A percentile compares a stretch with the other conserved stretches of the same genome.
Conservation (phyloP, 2,797 vertebrate species). For the Streptopelia turtur region DNA sequence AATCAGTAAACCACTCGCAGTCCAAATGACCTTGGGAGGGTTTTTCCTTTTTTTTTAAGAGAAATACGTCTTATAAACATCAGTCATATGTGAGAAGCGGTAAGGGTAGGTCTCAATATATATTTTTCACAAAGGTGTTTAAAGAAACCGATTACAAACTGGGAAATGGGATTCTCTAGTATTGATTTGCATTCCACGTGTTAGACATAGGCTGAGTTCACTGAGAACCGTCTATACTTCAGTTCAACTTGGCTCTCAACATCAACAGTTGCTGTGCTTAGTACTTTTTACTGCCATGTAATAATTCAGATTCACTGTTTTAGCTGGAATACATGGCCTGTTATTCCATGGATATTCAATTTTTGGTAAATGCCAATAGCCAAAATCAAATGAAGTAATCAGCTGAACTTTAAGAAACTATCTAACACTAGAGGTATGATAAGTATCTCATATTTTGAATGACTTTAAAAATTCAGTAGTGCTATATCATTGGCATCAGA, state of each 20-base stretch:
- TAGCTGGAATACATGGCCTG: not conserved
- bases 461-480: not conserved
- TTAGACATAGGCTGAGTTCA: fast-evolving
- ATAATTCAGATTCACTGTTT: not conserved
- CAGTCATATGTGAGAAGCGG: not conserved
- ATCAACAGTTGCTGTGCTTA: not conserved
- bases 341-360: not conserved
- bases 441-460: not conserved
- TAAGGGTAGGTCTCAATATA: not conserved
- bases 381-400: not conserved
- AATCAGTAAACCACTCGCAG: not conserved
- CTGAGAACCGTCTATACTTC: fast-evolving
- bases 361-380: not conserved
- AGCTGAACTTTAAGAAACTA: not conserved
- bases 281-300: not conserved
- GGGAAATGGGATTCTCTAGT: not conserved
- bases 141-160: not conserved
- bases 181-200: fast-evolving
- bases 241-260: not conserved
- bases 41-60: not conserved
- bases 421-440: not conserved
- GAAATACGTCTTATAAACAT: not conserved
- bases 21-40: not conserved
- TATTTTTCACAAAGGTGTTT: not conserved
- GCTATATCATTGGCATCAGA: not conserved